Conservation (phyloP, 37 sponge, comb jelly and placozoan genomes). For the Ianthella basta region DNA sequence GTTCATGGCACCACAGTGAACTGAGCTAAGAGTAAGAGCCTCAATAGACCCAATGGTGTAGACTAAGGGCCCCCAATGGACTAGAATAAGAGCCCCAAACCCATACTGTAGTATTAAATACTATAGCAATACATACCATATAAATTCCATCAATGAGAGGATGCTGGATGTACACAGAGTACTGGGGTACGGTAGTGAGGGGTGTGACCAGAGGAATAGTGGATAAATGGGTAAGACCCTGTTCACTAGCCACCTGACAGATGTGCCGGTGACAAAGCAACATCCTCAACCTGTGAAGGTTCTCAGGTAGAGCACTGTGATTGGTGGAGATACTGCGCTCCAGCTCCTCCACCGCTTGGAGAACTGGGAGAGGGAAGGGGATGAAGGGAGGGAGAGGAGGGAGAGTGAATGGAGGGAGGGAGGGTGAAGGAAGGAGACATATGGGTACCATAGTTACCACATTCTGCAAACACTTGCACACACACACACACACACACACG, state of each 20-base stretch:
- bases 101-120: too few species aligned
- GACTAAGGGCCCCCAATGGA: too few species aligned
- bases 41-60: too few species aligned
- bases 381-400: too few species aligned
- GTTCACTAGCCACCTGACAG: slow-evolving; percentile 31
- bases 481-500: neutral
- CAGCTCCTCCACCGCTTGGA: slow-evolving; percentile 42
- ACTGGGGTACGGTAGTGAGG: slow-evolving; percentile 19
- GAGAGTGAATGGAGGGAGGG: too few species aligned
- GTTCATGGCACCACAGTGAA: too few species aligned
- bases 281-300: slow-evolving; percentile 31
- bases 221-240: slow-evolving; percentile 16
- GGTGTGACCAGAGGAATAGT: slow-evolving; percentile 57
- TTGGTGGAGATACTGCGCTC: slow-evolving; percentile 35
- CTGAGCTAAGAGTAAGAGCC: too few species aligned
- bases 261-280: slow-evolving; percentile 27
- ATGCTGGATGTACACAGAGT: slow-evolving; percentile 25
- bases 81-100: too few species aligned
- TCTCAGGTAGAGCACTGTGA: slow-evolving; percentile 14
- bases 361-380: neutral
- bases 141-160: slow-evolving; percentile 3
- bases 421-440: too few species aligned
- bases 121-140: neutral
- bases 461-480: too few species aligned
- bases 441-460: neutral